phyloP scores from a whole-genome alignment of 2,113 vertebrate species.

The Turdus rufiventris region DNA sequence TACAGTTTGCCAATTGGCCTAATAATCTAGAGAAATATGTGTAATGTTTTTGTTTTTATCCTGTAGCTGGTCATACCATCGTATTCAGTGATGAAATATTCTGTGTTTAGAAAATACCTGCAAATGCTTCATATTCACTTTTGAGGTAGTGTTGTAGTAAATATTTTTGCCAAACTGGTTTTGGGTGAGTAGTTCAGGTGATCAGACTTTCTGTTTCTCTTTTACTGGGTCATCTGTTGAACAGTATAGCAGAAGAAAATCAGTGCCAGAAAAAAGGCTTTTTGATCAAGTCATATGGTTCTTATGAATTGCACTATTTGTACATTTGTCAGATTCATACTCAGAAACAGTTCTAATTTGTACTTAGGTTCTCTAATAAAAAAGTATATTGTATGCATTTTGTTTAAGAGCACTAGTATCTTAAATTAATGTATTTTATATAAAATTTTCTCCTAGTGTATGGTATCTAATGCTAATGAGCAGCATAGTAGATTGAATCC shows the following conservation, averaged over 20 bases:
- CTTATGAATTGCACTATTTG: neutral
- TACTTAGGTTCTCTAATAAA: neutral
- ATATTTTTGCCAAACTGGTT: neutral
- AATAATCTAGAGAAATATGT: neutral
- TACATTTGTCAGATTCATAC: neutral
- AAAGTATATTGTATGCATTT: neutral
- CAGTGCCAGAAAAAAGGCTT: neutral
- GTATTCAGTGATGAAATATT: neutral
- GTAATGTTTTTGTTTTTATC: neutral
- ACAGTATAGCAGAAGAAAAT: neutral
- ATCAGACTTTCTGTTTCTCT: neutral
- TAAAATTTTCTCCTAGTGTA: neutral
- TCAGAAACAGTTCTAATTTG: neutral
- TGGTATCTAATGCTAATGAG: neutral
- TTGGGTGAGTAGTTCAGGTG: neutral
- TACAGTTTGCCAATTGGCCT: neutral
- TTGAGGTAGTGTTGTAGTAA: neutral
- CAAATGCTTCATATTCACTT: neutral
- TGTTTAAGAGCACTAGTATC: neutral
- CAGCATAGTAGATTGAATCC: neutral
- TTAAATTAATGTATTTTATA: neutral
- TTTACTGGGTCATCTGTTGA: neutral
- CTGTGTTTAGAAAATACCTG: neutral
- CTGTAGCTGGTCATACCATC: neutral
- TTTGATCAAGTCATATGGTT: neutral